These are phyloP conservation scores for Crenichthys baileyi DNA, from an alignment of 2,797 vertebrate genomes.

Conservation along the genomic window DNA sequence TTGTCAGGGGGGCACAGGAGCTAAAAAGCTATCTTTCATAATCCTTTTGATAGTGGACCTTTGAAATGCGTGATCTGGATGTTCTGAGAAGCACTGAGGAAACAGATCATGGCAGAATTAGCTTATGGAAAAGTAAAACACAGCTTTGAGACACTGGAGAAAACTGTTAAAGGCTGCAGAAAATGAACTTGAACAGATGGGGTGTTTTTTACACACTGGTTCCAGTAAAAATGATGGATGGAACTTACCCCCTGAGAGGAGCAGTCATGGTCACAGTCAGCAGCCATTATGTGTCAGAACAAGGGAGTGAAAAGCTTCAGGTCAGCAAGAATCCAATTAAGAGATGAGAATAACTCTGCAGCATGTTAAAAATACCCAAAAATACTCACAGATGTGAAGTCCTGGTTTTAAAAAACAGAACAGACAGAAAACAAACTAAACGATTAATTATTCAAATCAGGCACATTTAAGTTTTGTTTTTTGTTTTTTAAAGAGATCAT, in stretches of 20 bases:
- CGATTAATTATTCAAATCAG: conserved; percentile 2
- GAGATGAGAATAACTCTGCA: not conserved
- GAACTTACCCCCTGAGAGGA: conserved; percentile 77
- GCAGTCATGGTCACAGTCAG: conserved; percentile 32
- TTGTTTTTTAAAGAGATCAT: not conserved
- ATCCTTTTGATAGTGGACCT: conserved; percentile 86
- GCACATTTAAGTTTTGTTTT: not conserved
- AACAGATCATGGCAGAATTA: conserved; percentile 38
- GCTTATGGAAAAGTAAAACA: conserved; percentile 51
- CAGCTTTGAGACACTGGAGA: conserved; percentile 2
- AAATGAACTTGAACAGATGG: conserved; percentile 1
- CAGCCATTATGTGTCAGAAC: conserved; percentile 10
- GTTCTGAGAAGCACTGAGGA: conserved; percentile 68
- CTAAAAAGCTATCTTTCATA: conserved; percentile 88
- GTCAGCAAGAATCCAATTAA: not conserved
- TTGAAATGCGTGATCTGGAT: conserved; percentile 85
- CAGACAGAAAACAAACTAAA: conserved; percentile 20
- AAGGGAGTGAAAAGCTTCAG: conserved; percentile 16
- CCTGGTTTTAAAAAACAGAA: conserved; percentile 64
- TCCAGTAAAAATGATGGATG: not conserved
- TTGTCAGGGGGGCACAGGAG: conserved; percentile 79
- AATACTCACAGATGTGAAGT: conserved; percentile 86
- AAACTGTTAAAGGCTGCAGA: not conserved
- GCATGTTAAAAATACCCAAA: not conserved
- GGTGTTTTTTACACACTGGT: not conserved